phyloP scores from a whole-genome alignment of 2,113 vertebrate genomes.

The Trogon melanurus region DNA sequence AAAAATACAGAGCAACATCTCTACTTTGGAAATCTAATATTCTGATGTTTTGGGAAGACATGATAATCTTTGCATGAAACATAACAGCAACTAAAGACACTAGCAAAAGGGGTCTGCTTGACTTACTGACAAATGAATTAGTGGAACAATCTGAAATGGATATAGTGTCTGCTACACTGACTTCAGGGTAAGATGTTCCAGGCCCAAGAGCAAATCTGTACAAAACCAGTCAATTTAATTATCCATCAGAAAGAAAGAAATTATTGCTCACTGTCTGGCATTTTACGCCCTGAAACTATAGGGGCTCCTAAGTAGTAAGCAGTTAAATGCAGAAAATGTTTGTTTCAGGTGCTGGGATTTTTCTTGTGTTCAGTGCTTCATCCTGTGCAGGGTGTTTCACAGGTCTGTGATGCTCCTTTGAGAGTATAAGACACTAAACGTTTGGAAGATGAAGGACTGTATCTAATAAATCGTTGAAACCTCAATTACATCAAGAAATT shows the following conservation, averaged over 20 bases:
- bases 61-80: background rate
- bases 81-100: background rate
- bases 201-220: background rate
- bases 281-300: background rate
- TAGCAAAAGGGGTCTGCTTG: background rate
- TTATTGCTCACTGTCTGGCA: background rate
- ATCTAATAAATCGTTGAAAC: constrained; percentile 10
- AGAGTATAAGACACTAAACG: background rate
- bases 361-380: background rate
- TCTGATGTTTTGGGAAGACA: background rate
- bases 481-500: background rate
- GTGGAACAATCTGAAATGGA: constrained; percentile 15
- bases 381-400: background rate
- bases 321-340: background rate
- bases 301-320: background rate
- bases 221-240: constrained; percentile 19
- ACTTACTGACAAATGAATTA: constrained; percentile 16
- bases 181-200: constrained; percentile 23
- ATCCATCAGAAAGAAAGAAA: background rate
- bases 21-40: background rate
- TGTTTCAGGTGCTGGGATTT: background rate
- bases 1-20: background rate
- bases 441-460: background rate
- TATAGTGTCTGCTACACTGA: background rate
- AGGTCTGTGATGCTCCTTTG: background rate